Conservation (phyloP, 2,113 vertebrate species). For the Dasypus novemcinctus region DNA sequence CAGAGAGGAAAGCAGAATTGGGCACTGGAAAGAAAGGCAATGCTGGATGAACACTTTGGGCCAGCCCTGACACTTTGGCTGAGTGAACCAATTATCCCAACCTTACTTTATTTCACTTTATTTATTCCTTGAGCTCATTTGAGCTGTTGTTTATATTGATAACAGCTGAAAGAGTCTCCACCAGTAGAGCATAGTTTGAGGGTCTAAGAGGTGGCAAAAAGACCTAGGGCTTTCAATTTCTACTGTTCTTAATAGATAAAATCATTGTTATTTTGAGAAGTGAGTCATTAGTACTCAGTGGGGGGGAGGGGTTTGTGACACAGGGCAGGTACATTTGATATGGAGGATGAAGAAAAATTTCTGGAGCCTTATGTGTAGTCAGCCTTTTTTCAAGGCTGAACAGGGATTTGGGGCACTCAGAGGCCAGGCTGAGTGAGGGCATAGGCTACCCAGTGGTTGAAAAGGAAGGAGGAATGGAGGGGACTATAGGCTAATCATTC, state of each 20-base stretch:
- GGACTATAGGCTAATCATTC: neutral
- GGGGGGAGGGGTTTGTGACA: neutral
- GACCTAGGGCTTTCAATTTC: neutral
- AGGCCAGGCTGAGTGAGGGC: neutral
- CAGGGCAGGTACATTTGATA: neutral
- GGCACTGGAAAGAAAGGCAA: neutral
- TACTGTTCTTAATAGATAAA: neutral
- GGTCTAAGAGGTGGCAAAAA: neutral
- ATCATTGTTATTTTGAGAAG: neutral
- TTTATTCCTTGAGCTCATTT: neutral
- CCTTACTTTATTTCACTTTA: neutral
- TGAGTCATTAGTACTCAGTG: neutral
- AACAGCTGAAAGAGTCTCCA: neutral
- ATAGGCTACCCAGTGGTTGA: neutral
- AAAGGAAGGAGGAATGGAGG: neutral
- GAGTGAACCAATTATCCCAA: neutral
- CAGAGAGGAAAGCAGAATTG: neutral
- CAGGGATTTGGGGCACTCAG: neutral
- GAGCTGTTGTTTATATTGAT: neutral
- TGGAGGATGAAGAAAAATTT: neutral
- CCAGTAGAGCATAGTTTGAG: neutral
- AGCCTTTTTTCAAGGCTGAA: neutral
- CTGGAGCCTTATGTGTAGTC: neutral
- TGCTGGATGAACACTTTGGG: neutral
- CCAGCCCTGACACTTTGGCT: neutral